A percentile compares a stretch with the other conserved stretches of the same genome.
phyloP scores from a whole-genome alignment of 2,113 vertebrate species.

The Myrmecobius fasciatus region DNA sequence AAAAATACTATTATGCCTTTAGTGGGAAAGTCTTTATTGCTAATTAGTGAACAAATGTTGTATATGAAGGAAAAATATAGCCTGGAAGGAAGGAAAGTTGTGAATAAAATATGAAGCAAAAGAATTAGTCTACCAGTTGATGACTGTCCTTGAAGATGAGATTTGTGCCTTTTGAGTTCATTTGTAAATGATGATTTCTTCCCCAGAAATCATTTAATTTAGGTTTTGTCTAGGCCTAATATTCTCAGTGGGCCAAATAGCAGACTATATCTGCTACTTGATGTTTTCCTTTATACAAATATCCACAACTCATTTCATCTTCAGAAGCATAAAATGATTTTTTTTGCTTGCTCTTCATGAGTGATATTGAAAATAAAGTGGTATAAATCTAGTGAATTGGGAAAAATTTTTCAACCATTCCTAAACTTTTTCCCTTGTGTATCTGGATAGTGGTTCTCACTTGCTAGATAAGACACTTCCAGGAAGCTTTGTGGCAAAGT shows the following conservation, averaged over 20 bases:
- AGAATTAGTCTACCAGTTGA: not conserved
- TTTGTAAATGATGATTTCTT: not conserved
- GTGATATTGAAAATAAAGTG: constrained; percentile 5
- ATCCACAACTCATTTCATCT: not conserved
- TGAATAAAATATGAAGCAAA: not conserved
- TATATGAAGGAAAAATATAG: not conserved
- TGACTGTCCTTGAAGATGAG: not conserved
- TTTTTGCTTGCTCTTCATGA: not conserved
- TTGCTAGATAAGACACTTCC: not conserved
- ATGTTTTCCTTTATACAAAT: constrained; percentile 10
- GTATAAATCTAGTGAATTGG: not conserved
- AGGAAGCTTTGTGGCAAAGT: not conserved
- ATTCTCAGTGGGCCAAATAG: not conserved
- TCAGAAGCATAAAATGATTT: not conserved
- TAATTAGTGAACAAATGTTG: not conserved
- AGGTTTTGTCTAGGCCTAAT: constrained; percentile 18
- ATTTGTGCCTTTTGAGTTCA: not conserved
- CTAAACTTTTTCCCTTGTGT: not conserved
- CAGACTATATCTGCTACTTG: not conserved
- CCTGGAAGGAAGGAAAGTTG: not conserved
- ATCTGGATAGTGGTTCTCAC: not conserved
- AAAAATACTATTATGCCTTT: not conserved
- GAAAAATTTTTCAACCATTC: not conserved
- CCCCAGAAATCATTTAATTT: constrained; percentile 2
- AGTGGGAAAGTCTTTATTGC: not conserved